These are phyloP conservation scores for Medauroidea extradentata DNA, from an alignment of 1,140 invertebrate genomes.

Conservation along the genomic window DNA sequence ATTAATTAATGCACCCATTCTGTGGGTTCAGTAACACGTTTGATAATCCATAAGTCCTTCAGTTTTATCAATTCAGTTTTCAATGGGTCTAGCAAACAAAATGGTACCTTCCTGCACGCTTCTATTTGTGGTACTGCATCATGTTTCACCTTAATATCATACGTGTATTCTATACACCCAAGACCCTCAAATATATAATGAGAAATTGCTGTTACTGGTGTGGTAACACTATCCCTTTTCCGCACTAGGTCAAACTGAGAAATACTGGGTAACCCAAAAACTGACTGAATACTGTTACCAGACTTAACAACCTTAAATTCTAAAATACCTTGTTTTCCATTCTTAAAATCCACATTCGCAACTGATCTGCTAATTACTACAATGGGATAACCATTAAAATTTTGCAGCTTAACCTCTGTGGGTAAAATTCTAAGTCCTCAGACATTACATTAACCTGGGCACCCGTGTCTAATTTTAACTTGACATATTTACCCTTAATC, in stretches of 20 bases:
- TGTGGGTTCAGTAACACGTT: constrained; percentile 32
- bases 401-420: neutral
- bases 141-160: constrained; percentile 23
- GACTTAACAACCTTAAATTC: neutral
- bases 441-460: constrained; percentile 3
- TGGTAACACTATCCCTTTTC: neutral
- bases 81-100: constrained; percentile 29
- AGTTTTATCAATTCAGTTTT: constrained; percentile 32
- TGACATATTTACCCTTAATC: constrained; percentile 2
- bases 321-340: no score
- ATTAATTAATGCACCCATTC: constrained; percentile 40
- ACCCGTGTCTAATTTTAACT: constrained; percentile 14
- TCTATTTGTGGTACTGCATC: constrained; percentile 20
- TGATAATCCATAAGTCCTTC: constrained; percentile 25
- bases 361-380: neutral
- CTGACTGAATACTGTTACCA: neutral
- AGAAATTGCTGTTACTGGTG: neutral
- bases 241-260: constrained; percentile 4
- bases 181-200: constrained; percentile 17
- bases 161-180: constrained; percentile 18
- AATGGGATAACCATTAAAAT: neutral
- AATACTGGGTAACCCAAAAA: neutral
- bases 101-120: constrained; percentile 30
- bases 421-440: neutral
- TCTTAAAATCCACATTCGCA: neutral